Base-by-base conservation (phyloP, 2,888 invertebrate genomes). In the Eupsilia transversa region DNA sequence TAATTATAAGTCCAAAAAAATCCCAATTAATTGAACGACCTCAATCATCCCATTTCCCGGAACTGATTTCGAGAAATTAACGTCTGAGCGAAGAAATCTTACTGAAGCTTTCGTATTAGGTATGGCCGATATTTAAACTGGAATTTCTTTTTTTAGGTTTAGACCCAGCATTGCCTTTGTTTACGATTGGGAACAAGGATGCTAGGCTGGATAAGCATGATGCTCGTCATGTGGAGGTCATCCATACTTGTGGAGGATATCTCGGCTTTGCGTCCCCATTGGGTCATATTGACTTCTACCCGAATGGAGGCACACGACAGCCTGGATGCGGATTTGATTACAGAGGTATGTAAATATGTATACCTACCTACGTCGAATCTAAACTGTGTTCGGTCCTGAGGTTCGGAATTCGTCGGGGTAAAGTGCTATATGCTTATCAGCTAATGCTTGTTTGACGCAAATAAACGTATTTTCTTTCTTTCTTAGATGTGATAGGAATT, bases 281-380 rank as follows among this genome's bases (percentile, higher is more conserved):
- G 70, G 97, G 97, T 0, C 97, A 97, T 84, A 96, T 97, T n/a
- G 97, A 97, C 92, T 97, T 97, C 89, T 97, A 97, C 84, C 97
- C 97, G 0, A 97, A 97, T 82, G 97, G 97, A 0, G 97, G 97
- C 1, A 94, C 94, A 10, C 88, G 95, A 30, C 97, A 97, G 87
- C 97, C 97, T 0, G 97, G 97, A 5, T 97, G 97, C 85, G 93
- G 94, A 6, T 91, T 94, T 41, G 97, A 97, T 89, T 96, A 96
- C 80, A 94, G 97, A 92, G 96, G 97, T 97, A 65, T 78, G 85
- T 74, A 3, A n/a, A n/a, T n/a, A n/a, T n/a, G n/a, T n/a, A n/a
- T n/a, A n/a, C n/a, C n/a, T n/a, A n/a, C n/a, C n/a, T 63, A 23
- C 27, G 30, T 10, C 0, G 10, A 27, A 72, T 30, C 4, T n/a